These are phyloP conservation scores for Idris sp. DNA, from an alignment of 1,140 invertebrate genomes.

Conservation along the genomic window DNA sequence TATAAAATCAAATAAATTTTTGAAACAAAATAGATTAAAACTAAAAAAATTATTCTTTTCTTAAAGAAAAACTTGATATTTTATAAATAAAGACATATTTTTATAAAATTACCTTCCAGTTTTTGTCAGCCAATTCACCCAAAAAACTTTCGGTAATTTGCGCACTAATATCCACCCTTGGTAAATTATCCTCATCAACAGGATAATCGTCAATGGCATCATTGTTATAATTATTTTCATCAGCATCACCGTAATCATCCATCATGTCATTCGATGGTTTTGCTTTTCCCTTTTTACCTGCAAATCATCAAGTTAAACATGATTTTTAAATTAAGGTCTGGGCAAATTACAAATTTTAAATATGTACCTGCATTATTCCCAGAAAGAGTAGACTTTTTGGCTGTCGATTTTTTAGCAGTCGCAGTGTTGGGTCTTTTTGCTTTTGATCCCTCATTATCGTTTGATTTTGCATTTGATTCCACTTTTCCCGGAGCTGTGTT, in stretches of 20 bases:
- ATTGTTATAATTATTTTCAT: constrained; percentile 79
- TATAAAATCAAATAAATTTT: constrained; percentile 62
- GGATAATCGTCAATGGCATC: constrained; percentile 76
- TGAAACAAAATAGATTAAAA: no score
- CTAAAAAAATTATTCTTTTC: no score
- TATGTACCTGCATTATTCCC: constrained; percentile 59
- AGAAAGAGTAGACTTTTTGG: constrained; percentile 68
- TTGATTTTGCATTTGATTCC: constrained; percentile 62
- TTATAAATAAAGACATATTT: no score
- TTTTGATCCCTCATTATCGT: constrained; percentile 66
- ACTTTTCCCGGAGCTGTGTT: constrained; percentile 77
- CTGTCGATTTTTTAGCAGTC: constrained; percentile 74
- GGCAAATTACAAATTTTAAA: no score
- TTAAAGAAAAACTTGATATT: no score
- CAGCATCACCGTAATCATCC: constrained; percentile 77
- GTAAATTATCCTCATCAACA: constrained; percentile 83
- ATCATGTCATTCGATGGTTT: constrained; percentile 74
- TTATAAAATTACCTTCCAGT: constrained; percentile 87
- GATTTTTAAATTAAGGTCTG: background rate
- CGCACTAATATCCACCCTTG: constrained; percentile 90
- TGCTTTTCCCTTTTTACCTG: constrained; percentile 49
- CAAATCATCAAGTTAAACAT: background rate
- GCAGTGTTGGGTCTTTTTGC: constrained; percentile 77
- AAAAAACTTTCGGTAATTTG: constrained; percentile 90
- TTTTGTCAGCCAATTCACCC: constrained; percentile 92